A percentile compares a stretch with the other conserved stretches of the same genome.
Conservation (phyloP, 2,113 vertebrate species). For the Equus przewalskii region DNA sequence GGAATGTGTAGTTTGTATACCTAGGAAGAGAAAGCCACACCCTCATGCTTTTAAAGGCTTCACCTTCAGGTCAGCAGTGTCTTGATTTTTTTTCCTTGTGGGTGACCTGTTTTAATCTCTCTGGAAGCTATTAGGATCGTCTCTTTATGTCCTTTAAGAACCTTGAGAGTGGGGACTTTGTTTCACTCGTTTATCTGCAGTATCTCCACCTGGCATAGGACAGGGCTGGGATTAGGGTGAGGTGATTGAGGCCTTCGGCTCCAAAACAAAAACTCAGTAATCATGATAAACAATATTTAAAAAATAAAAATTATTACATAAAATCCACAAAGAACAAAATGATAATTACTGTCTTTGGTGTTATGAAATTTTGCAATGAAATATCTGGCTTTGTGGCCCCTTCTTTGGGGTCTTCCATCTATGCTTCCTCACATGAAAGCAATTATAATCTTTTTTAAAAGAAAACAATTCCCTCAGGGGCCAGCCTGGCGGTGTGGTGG, state of each 20-base stretch:
- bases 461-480: too few species aligned
- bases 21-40: neutral
- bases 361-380: neutral
- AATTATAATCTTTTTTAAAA: neutral
- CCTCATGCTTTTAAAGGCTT: neutral
- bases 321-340: neutral
- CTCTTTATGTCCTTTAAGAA: neutral
- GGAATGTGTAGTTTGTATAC: neutral
- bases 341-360: neutral
- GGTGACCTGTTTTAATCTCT: neutral
- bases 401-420: neutral
- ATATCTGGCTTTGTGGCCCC: neutral
- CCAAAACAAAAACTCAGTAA: neutral
- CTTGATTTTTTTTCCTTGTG: neutral
- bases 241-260: neutral
- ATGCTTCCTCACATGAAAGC: neutral
- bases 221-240: neutral
- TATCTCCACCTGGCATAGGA: neutral
- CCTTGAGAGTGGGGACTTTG: too few species aligned
- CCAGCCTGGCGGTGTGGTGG: too few species aligned
- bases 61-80: neutral
- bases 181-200: neutral
- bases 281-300: constrained; percentile 21
- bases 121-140: neutral
- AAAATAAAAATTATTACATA: constrained; percentile 41